Base-by-base conservation (phyloP, 2,888 invertebrate species). In the Branchipolynoe longqiensis region DNA sequence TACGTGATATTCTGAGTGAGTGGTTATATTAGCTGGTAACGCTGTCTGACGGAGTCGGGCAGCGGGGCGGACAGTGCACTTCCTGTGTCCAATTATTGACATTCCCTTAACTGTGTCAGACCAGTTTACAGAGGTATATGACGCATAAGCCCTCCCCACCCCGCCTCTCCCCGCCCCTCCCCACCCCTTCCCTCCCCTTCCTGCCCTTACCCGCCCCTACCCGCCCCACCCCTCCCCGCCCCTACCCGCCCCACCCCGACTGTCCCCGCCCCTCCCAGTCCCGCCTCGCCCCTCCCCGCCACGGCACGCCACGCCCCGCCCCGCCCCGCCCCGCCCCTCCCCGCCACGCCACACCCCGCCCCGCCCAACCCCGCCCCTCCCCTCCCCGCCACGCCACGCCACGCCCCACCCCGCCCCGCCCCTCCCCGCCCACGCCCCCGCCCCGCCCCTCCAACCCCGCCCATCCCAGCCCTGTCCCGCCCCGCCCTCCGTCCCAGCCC, bases 51-150 rank as follows among this genome's bases (percentile, higher is more conserved):
- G 48, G 18, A 48, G 8, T 48, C 8, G 48, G 48, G 48, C 58
- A n/a, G 58, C 4, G 22, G 58, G 58, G 58, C 12, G 58, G 58
- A 25, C 58, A 58, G 14, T 8, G 8, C 58, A 33, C 69, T 69
- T 33, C 36, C 69, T 22, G 36, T 69, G 38, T 25, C 69, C 69
- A 69, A 69, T 69, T 69, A 69, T 69, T 69, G 69, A 69, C 69
- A 36, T 69, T 69, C 69, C n/a, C 36, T 69, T 69, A 69, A 25
- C 8, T 38, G 36, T 69, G 69, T 69, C 69, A 33, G 69, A 14
- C 36, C 69, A 4, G 69, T 38, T 12, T 38, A 69, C 38, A 22
- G 18, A 25, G 36, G 22, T 3, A 33, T 69, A 69, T 69, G 69
- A 69, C 38, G 38, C 33, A 69, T 69, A 69, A 69, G 22, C 38